Evolutionary conservation across 30 jellyfish, hydroid and myxozoan species (phyloP).

Genomic region (Catostylus mosaicus): DNA sequence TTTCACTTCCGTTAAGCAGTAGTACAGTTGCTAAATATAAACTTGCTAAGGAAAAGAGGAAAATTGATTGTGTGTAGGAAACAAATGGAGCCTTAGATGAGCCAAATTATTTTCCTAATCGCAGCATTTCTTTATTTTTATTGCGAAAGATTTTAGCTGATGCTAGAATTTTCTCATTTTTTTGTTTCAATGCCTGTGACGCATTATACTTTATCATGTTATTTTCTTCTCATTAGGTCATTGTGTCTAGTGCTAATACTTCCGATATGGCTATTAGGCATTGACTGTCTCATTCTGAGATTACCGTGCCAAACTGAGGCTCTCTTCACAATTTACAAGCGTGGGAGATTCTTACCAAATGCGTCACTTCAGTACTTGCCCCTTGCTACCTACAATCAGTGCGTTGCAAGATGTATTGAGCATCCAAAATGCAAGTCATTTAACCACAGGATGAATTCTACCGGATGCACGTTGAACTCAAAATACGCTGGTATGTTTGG

Average conservation of each 20-base stretch:
- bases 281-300: constrained; percentile 1
- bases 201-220: too few species aligned
- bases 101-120: too few species aligned
- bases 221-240: neutral
- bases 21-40: too few species aligned
- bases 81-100: too few species aligned
- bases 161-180: too few species aligned
- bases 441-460: neutral
- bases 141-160: too few species aligned
- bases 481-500: neutral
- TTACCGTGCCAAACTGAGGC: constrained; percentile 24
- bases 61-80: too few species aligned
- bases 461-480: constrained; percentile 11
- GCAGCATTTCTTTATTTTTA: too few species aligned
- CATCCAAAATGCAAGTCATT: constrained; percentile 13
- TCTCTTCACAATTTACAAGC: neutral
- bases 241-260: neutral
- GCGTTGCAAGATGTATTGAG: neutral
- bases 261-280: neutral
- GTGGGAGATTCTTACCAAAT: neutral
- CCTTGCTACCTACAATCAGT: neutral
- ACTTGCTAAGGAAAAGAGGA: too few species aligned
- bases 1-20: too few species aligned
- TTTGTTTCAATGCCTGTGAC: too few species aligned
- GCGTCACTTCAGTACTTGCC: constrained; percentile 3